Evolutionary conservation across 2,888 invertebrate genomes (phyloP), one percentile per base, ranked within the genome.

Genomic region (Caradrina kadenii): DNA sequence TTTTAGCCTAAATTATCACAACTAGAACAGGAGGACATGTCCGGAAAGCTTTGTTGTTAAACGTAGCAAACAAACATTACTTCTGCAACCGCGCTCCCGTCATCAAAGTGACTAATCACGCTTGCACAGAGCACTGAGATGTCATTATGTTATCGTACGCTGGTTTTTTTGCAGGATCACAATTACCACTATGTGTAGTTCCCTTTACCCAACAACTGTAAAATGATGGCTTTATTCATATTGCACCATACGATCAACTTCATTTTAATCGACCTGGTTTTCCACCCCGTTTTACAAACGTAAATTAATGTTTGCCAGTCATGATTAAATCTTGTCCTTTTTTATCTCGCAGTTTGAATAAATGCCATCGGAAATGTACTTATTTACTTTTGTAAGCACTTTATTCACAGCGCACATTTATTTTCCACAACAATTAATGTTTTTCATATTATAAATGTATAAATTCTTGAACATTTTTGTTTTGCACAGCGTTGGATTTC

Each of bases 401-500:
- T 72, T 69, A 69, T 73, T 73, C 79, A 69, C 78, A 82, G 80
- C 80, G 83, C 85, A 83, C 75, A 66, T 87, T 86, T 85, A 76
- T 73, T 84, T 84, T 81, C 62, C 64, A 69, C 73, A 70, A 73
- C 69, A 82, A 75, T 39, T 39, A 39, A 70, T 70, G 59, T 65
- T 64, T 69, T 81, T 80, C 66, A 78, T 78, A 71, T 78, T 80
- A 71, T 75, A 84, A 78, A 81, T 79, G 70, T 83, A 80, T 83
- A 85, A 81, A 76, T 79, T 62, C 64, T 80, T 87, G 64, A 84
- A 80, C 68, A 81, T 92, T 93, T 94, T 93, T 94, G 90, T 94
- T 94, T 91, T 90, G 94, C 94, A 87, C 90, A 89, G 90, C 94
- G 89, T 92, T 90, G 95, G 95, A 96, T 94, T 93, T 92, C 93